Conservation (phyloP, 2,113 vertebrate genomes). For the Eurystomus gularis region DNA sequence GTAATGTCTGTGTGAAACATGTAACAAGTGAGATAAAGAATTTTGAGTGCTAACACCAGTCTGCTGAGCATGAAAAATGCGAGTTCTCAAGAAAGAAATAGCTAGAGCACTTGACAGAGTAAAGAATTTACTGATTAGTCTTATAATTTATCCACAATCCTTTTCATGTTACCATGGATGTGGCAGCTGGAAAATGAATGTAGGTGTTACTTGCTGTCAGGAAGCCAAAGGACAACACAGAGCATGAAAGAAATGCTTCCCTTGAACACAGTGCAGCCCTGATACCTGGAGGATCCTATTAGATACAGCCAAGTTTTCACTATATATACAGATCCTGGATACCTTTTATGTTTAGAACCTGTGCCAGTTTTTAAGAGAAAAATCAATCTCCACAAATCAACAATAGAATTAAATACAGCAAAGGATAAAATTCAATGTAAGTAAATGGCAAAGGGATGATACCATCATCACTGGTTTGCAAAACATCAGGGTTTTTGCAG, state of each 20-base stretch:
- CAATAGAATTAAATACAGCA: not conserved
- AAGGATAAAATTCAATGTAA: not conserved
- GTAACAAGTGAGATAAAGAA: not conserved
- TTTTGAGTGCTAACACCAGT: not conserved
- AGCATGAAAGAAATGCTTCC: not conserved
- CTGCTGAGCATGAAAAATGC: not conserved
- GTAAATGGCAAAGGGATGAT: not conserved
- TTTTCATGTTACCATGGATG: not conserved
- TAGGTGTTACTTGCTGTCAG: not conserved
- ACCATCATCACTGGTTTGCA: not conserved
- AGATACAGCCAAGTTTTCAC: not conserved
- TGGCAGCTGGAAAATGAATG: not conserved
- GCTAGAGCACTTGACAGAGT: not conserved
- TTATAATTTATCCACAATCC: not conserved
- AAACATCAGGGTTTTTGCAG: not conserved
- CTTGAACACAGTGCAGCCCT: not conserved
- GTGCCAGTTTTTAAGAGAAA: not conserved
- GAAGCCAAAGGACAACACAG: not conserved
- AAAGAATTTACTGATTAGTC: not conserved
- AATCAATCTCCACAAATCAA: not conserved
- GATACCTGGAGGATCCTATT: not conserved
- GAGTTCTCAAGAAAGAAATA: not conserved
- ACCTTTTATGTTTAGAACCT: not conserved
- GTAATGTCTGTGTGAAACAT: rapidly evolving
- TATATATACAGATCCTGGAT: not conserved